Percentiles rank a stretch among this genome's conserved stretches.
Conservation (phyloP, 2,797 vertebrate genomes). For the Melanogrammus aeglefinus region DNA sequence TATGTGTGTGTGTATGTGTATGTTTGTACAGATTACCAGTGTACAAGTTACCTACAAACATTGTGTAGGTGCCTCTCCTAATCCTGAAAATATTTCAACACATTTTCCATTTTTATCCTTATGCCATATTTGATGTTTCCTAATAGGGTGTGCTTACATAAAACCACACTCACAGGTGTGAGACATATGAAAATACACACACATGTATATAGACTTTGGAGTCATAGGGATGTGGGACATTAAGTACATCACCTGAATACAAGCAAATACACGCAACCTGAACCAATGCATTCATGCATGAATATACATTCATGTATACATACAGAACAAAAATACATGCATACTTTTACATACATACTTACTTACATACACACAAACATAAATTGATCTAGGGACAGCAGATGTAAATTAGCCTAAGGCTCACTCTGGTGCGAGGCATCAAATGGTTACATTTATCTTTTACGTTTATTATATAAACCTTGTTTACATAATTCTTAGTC, state of each 20-base stretch:
- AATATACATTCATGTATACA: conserved; percentile 1
- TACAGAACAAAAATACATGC: conserved; percentile 2
- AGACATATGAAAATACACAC: background rate
- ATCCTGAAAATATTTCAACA: background rate
- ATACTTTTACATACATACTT: conserved; percentile 1
- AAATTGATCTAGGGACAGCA: no score
- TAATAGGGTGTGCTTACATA: background rate
- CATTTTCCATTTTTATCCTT: background rate
- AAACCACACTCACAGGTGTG: background rate
- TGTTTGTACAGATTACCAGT: background rate
- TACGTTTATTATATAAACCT: no score
- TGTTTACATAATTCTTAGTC: no score
- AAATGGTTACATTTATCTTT: no score
- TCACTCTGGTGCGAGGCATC: no score
- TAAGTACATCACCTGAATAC: conserved; percentile 1
- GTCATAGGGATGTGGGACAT: background rate
- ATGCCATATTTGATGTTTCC: background rate
- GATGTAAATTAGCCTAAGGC: no score
- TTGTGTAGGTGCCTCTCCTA: background rate
- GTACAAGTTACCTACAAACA: background rate
- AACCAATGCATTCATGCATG: background rate
- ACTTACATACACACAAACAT: no score
- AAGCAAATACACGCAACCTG: background rate
- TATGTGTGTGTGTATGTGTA: no score
- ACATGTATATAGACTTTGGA: background rate